Percentiles rank a stretch among this genome's conserved stretches.
These are phyloP conservation scores for Dunckerocampus dactyliophorus DNA, from an alignment of 2,113 vertebrate species.

Conservation along the genomic window DNA sequence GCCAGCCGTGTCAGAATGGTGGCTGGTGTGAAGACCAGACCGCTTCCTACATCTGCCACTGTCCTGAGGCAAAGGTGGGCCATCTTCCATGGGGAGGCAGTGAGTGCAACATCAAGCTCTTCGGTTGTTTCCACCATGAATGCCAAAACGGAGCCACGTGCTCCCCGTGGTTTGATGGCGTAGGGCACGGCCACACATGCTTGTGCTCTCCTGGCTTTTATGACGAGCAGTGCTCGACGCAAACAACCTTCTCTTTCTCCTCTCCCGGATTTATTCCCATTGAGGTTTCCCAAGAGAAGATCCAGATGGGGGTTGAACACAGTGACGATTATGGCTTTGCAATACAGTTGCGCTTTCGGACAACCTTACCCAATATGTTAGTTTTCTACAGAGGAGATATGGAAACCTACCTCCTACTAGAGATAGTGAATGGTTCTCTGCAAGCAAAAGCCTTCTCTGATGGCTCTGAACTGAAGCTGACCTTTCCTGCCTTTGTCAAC, in stretches of 20 bases:
- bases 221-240: conserved; percentile 77
- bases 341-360: conserved; percentile 80
- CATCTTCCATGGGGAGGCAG: conserved; percentile 79
- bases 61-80: conserved; percentile 64
- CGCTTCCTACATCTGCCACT: conserved; percentile 82
- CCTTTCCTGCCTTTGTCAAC: conserved; percentile 58
- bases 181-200: conserved; percentile 77
- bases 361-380: conserved; percentile 77
- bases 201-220: conserved; percentile 83
- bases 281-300: conserved; percentile 56
- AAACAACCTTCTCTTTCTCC: conserved; percentile 88
- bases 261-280: conserved; percentile 71
- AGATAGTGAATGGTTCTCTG: conserved; percentile 72
- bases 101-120: conserved; percentile 78
- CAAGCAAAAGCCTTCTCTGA: conserved; percentile 58
- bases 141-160: conserved; percentile 85
- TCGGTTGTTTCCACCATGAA: conserved; percentile 77
- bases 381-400: conserved; percentile 73
- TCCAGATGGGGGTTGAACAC: conserved; percentile 39
- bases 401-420: conserved; percentile 72
- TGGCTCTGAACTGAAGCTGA: conserved; percentile 42
- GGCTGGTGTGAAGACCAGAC: conserved; percentile 80
- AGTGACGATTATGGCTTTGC: conserved; percentile 14
- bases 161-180: conserved; percentile 72
- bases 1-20: conserved; percentile 83